Percentiles rank a stretch among this genome's conserved stretches.
Conservation (phyloP, 2,888 invertebrate species). For the Drosophila anceps region DNA sequence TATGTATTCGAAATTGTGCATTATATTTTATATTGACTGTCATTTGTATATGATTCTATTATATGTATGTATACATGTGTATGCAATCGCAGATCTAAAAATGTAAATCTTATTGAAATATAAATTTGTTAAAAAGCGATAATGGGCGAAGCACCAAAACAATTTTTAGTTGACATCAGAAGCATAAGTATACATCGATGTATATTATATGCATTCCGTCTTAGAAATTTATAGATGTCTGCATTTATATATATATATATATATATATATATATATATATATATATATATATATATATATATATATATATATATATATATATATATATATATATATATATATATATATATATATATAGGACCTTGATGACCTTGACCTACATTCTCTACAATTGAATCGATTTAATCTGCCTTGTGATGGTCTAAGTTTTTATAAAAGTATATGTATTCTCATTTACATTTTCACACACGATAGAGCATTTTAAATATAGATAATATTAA, state of each 20-base stretch:
- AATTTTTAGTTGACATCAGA: background rate
- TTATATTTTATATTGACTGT: background rate
- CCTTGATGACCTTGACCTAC: constrained; percentile 8
- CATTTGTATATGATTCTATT: background rate
- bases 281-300: too few species aligned
- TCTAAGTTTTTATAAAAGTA: background rate
- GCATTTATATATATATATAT: too few species aligned
- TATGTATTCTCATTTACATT: background rate
- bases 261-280: too few species aligned
- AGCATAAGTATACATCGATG: background rate
- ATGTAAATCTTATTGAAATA: constrained; percentile 26
- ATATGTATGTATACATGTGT: background rate
- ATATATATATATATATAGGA: background rate
- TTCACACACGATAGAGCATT: background rate
- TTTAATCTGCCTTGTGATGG: background rate
- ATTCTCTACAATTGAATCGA: background rate
- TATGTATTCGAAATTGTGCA: background rate
- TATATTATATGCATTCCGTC: background rate
- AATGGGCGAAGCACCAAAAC: background rate
- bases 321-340: background rate
- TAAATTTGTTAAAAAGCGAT: constrained; percentile 22
- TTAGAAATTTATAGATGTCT: background rate
- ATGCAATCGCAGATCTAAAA: constrained; percentile 1
- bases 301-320: too few species aligned
- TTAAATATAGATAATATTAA: background rate